Base-by-base conservation (phyloP, 2,888 invertebrate species). In the Acanthosoma haemorrhoidale region DNA sequence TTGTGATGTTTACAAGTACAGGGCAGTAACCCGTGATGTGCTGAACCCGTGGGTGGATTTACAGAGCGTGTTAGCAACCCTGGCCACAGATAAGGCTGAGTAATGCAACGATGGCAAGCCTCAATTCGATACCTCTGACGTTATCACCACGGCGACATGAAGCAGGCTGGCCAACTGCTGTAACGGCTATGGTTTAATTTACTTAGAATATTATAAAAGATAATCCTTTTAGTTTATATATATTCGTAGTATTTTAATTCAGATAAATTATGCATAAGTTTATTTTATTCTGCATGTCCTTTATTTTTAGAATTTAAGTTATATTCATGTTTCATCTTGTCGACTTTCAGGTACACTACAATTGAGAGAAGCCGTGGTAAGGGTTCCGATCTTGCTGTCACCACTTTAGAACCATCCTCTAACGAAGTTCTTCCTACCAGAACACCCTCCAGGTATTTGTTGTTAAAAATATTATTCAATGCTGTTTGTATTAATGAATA, bases 341-440 rank as follows among this genome's bases (percentile, higher is more conserved):
- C n/a, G n/a, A n/a, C n/a, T n/a, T n/a, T n/a, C 77, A 84, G 84
- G 76, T 86, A 85, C 77, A 84, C 81, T 77, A 79, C 83, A 64
- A 81, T 84, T 69, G 86, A 86, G 41, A 82, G 86, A 11, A 72
- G 69, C 4, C 38, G 73, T 51, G 38, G 59, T 15, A 66, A 39
- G 31, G 25, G 31, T 31, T 51, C 66, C 9, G 67, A 67, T 11
- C 18, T 63, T 16, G 31, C 60, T 18, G 60, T 43, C 73, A 81
- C 80, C 3, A 79, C 79, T 1, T 86, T 87, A 0, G 90, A 87
- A 80, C 86, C 84, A 1, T 80, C 80, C 29, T 79, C 78, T 77
- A 90, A 87, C 78, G 90, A 88, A 81, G 85, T 88, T 63, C 82
- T 87, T 72, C 88, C 83, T 3, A 80, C 80, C 69, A 85, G 75